These are phyloP conservation scores for Pipistrellus pipistrellus DNA, from an alignment of 2,797 vertebrate genomes.

Conservation along the genomic window DNA sequence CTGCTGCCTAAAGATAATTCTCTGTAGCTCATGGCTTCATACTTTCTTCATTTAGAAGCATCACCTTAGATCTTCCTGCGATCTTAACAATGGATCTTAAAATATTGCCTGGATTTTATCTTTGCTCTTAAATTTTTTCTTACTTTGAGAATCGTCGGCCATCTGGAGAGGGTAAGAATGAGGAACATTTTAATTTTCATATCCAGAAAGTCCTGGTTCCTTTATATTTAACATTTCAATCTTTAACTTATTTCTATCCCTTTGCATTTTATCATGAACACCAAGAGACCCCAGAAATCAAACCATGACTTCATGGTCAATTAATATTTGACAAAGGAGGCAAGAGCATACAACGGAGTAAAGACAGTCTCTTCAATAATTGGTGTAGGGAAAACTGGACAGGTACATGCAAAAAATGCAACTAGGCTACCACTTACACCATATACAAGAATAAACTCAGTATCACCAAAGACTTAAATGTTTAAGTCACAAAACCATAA, in stretches of 20 bases:
- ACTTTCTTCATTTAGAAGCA: background rate
- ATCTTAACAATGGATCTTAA: background rate
- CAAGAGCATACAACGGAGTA: too few relatives aligned
- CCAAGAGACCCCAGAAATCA: too few relatives aligned
- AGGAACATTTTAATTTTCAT: slow-evolving; percentile 2
- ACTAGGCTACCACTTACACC: too few relatives aligned
- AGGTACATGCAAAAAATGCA: too few relatives aligned
- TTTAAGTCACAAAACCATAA: background rate
- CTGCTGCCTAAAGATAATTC: background rate
- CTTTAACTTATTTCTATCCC: background rate
- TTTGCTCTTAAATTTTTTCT: background rate
- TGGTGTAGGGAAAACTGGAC: too few relatives aligned
- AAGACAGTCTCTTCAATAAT: too few relatives aligned
- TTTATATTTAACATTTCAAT: background rate
- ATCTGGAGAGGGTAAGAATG: background rate
- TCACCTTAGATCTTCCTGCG: background rate
- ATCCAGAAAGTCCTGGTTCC: background rate
- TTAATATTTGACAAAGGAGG: too few relatives aligned
- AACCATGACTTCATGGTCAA: too few relatives aligned
- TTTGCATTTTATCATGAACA: background rate
- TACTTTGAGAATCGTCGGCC: background rate
- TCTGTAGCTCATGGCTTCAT: background rate
- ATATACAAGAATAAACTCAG: background rate
- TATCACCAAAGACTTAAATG: background rate
- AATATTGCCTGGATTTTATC: background rate